Evolutionary conservation across 2,797 vertebrate genomes (phyloP), one percentile per base, ranked within the genome.

Genomic region (Heteromormyrus szaboi): DNA sequence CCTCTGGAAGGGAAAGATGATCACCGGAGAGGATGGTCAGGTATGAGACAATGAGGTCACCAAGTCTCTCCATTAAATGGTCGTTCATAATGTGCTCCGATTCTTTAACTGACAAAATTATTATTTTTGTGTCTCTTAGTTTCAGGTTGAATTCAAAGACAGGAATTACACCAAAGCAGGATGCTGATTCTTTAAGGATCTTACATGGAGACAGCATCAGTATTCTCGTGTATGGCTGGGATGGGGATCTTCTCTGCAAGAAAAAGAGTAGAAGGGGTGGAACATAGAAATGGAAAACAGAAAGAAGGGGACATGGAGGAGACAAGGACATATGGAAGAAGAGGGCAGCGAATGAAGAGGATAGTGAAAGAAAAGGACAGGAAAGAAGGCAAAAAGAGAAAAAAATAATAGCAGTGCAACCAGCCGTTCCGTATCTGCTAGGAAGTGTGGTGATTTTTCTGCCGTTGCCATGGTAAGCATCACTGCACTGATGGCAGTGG

Each of bases 381-480:
- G 29, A 56, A 85, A 50, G 51, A 19, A 4, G 48, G 12, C 25
- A 22, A 37, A 51, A 81, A 85, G 25, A 50, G 17, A 19, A 79
- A 84, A 19, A 48, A 68, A 87, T 53, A 81, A 88, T 89, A 83
- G n/a, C 88, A 68, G 48, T 37, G 4, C 83, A 22, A 4, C 11
- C 85, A 65, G 86, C 89, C 48, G 6, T 17, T 53, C 59, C 54
- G 54, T 79, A 54, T 41, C 76, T 54, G 72, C 72, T 9, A 17
- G 14, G 59, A 11, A 54, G 81, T 65, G 76, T 44, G 14, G 53
- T 44, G 53, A 54, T 84, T 83, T 62, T 83, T 89, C 48, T 44
- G 56, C 37, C 14, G 62, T 65, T 56, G 88, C 62, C 56, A 85
- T 53, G 83, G 83, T 11, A 25, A 83, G 29, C 53, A 2, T 48